Conservation (phyloP, 2,113 vertebrate species). For the Dromas ardeola region DNA sequence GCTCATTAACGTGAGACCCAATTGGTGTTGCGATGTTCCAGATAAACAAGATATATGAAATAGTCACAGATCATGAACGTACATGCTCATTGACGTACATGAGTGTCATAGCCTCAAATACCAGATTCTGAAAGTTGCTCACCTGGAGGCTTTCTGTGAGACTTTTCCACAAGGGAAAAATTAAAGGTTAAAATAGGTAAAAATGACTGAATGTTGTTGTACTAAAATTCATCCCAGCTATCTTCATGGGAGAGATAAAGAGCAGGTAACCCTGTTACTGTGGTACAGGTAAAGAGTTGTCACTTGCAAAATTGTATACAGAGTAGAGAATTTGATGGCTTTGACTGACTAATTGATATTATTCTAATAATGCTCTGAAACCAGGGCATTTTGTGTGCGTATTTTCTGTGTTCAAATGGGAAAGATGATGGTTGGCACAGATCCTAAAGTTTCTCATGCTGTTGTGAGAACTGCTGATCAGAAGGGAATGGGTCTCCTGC, state of each 20-base stretch:
- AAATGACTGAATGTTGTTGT: neutral
- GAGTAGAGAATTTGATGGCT: neutral
- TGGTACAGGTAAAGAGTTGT: neutral
- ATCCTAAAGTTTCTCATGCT: neutral
- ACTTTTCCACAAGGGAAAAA: neutral
- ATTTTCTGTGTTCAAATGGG: neutral
- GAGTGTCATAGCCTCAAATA: neutral
- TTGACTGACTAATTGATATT: neutral
- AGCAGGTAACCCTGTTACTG: neutral
- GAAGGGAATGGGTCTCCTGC: neutral
- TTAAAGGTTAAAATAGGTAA: neutral
- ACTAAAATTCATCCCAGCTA: neutral
- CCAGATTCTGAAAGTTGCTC: neutral
- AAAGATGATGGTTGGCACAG: neutral
- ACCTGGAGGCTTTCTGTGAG: neutral
- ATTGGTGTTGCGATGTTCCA: neutral
- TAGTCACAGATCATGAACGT: neutral
- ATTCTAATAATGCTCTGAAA: neutral
- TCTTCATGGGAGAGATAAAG: neutral
- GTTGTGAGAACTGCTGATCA: neutral
- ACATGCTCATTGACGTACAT: neutral
- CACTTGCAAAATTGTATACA: neutral
- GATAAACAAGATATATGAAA: neutral
- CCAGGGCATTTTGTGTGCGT: neutral
- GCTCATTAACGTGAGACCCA: rapidly evolving